A percentile compares a stretch with the other conserved stretches of the same genome.
Conservation (phyloP, 1,140 invertebrate genomes). For the Bursaphelenchus mucronatus region DNA sequence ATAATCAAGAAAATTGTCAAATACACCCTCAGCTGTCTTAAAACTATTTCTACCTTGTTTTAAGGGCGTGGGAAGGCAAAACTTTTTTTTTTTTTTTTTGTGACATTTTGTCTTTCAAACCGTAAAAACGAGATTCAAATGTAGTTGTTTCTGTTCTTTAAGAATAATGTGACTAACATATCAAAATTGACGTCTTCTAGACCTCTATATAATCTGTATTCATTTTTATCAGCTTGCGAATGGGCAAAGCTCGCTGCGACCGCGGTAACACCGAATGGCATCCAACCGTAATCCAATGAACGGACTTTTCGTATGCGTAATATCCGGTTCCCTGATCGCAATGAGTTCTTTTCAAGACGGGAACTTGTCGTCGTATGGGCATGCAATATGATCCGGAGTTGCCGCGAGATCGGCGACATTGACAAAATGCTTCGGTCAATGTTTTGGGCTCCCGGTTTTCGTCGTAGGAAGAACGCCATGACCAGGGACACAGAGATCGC, state of each 20-base stretch:
- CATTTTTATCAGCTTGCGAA: too few relatives aligned
- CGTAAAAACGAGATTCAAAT: too few relatives aligned
- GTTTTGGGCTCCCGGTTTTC: constrained; percentile 28
- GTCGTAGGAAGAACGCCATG: constrained; percentile 16
- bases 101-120: too few relatives aligned
- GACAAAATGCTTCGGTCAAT: constrained; percentile 30
- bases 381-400: constrained; percentile 22
- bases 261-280: constrained; percentile 22
- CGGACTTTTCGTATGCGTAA: constrained; percentile 18
- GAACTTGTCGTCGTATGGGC: constrained; percentile 30
- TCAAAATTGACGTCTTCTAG: too few relatives aligned
- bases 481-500: constrained; percentile 25
- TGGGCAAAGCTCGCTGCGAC: constrained; percentile 19
- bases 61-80: too few relatives aligned
- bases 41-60: too few relatives aligned
- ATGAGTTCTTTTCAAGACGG: constrained; percentile 10
- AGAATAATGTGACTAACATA: too few relatives aligned
- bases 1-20: too few relatives aligned
- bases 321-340: constrained; percentile 20
- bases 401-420: constrained; percentile 26
- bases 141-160: too few relatives aligned
- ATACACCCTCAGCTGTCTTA: too few relatives aligned
- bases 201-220: too few relatives aligned
- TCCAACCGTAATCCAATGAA: constrained; percentile 23
- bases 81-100: too few relatives aligned